phyloP scores from a whole-genome alignment of 2,888 invertebrate genomes.

The Tetramorium bicarinatum region DNA sequence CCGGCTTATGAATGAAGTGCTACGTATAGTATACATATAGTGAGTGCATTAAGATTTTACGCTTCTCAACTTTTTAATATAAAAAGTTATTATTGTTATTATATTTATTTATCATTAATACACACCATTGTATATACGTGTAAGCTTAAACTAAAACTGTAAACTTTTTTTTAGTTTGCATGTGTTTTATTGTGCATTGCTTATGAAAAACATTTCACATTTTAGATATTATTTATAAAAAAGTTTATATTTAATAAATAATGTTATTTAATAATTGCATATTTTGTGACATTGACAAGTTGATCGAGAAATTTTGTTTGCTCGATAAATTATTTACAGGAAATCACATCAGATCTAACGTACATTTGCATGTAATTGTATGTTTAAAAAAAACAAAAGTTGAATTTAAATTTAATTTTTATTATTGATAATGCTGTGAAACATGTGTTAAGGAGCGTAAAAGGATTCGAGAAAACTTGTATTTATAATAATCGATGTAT shows the following conservation, averaged over 20 bases:
- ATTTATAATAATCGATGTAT: constrained; percentile 28
- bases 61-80: background rate
- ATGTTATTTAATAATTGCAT: background rate
- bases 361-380: constrained; percentile 32
- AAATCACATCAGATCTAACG: background rate
- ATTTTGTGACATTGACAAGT: background rate
- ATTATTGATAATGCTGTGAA: background rate
- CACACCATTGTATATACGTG: background rate
- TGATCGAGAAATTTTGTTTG: background rate
- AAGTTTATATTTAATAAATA: constrained; percentile 1
- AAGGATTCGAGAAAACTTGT: background rate
- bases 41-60: background rate
- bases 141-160: background rate
- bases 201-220: background rate
- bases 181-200: background rate
- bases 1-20: constrained; percentile 23
- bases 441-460: background rate
- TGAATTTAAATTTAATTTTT: constrained; percentile 30
- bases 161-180: background rate
- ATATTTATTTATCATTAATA: constrained; percentile 2
- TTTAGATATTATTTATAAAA: background rate
- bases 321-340: background rate
- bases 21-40: constrained; percentile 6
- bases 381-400: constrained; percentile 31
- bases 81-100: background rate